Conservation (phyloP, 1,140 invertebrate species). For the Condylostylus longicornis region DNA sequence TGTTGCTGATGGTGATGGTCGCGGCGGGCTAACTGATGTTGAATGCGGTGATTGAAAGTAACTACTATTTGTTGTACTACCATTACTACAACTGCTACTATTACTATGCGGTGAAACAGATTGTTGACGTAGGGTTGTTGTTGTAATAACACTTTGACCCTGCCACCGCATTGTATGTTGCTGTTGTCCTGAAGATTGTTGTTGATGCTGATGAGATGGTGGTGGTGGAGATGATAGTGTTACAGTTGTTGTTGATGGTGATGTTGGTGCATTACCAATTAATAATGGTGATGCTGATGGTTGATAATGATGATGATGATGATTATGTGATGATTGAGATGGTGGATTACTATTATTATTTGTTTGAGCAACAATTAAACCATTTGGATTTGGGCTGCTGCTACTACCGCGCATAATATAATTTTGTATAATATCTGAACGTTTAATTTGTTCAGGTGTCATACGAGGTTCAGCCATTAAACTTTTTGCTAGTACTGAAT, state of each 20-base stretch:
- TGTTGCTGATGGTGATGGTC: conserved; percentile 31
- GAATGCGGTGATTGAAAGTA: conserved; percentile 36
- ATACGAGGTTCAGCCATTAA: conserved; percentile 76
- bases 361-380: conserved; percentile 17
- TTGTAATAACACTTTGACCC: conserved; percentile 34
- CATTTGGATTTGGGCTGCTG: conserved; percentile 13
- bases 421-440: conserved; percentile 76
- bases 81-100: conserved; percentile 13
- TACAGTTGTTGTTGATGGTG: conserved; percentile 11
- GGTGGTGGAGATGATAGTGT: conserved; percentile 9
- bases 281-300: conserved; percentile 11
- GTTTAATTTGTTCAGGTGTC: conserved; percentile 76
- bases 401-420: conserved; percentile 66
- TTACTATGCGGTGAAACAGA: conserved; percentile 22
- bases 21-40: conserved; percentile 36
- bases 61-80: conserved; percentile 25
- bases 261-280: conserved; percentile 5
- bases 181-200: not conserved
- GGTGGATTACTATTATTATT: conserved; percentile 18
- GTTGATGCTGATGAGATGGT: conserved; percentile 1
- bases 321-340: conserved; percentile 4
- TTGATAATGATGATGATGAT: conserved; percentile 7
- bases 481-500: conserved; percentile 72
- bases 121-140: conserved; percentile 31
- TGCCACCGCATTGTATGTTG: conserved; percentile 21